Evolutionary conservation across 2,797 vertebrate species (phyloP).

Genomic region (Coendou prehensilis): DNA sequence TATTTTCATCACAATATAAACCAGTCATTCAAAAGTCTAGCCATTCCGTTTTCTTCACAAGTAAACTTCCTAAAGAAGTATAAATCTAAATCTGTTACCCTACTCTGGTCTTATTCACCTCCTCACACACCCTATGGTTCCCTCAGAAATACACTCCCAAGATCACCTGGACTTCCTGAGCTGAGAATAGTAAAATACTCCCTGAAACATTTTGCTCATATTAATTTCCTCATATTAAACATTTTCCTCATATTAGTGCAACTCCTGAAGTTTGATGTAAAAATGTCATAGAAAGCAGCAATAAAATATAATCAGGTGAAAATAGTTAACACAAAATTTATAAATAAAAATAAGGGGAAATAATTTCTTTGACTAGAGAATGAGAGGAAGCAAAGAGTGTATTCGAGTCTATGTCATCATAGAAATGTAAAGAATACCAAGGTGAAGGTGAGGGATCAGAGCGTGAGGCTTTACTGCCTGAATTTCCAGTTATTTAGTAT

Average conservation of each 20-base stretch:
- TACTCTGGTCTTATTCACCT: too few relatives aligned
- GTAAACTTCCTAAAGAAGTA: background rate
- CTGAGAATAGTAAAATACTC: background rate
- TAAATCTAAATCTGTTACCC: background rate
- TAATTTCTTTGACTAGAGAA: background rate
- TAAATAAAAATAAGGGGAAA: background rate
- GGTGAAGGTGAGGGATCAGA: fast-evolving
- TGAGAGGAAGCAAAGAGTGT: background rate
- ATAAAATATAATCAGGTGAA: background rate
- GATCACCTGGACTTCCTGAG: background rate
- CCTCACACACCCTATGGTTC: too few relatives aligned
- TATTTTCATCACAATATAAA: background rate
- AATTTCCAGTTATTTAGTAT: fast-evolving
- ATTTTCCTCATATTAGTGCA: background rate
- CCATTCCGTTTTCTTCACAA: background rate
- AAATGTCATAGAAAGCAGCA: background rate
- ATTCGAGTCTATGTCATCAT: fast-evolving
- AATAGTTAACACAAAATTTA: background rate
- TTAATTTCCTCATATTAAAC: background rate
- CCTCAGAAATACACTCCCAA: background rate
- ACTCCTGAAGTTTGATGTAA: background rate
- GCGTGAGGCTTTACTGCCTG: fast-evolving
- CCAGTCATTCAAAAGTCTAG: background rate
- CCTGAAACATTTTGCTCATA: background rate
- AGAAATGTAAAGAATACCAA: fast-evolving